Percentiles rank a stretch among this genome's conserved stretches.
phyloP scores from a whole-genome alignment of 2,113 vertebrate species.

The Muscicapa adusta region DNA sequence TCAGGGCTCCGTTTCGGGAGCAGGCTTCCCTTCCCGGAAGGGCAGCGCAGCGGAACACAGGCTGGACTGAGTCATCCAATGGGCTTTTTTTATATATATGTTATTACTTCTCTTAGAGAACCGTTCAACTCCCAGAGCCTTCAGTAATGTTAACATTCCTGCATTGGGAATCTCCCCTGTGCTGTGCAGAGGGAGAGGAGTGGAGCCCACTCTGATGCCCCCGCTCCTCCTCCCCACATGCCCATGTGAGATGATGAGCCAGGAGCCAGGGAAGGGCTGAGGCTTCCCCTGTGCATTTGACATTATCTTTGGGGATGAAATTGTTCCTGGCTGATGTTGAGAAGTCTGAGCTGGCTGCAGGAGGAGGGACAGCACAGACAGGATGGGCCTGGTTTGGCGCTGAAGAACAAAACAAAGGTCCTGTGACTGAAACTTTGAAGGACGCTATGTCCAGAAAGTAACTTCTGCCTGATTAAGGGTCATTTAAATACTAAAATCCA shows the following conservation, averaged over 20 bases:
- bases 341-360: background rate
- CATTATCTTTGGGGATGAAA: background rate
- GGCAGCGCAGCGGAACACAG: background rate
- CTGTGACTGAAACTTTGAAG: background rate
- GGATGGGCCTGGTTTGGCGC: background rate
- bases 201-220: background rate
- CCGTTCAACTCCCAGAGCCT: background rate
- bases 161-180: fast-evolving
- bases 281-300: background rate
- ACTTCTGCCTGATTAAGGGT: background rate
- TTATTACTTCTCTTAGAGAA: background rate
- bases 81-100: background rate
- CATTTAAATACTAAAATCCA: background rate
- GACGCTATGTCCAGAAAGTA: background rate
- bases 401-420: background rate
- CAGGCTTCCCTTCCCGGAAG: conserved; percentile 32
- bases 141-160: background rate
- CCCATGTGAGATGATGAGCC: background rate
- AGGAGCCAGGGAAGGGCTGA: background rate
- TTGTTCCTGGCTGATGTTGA: background rate
- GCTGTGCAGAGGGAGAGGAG: background rate
- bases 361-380: background rate
- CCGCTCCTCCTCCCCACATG: background rate
- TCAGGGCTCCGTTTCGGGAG: conserved; percentile 34
- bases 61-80: background rate